Conservation (phyloP, 1,140 invertebrate genomes). For the Musca vetustissima region DNA sequence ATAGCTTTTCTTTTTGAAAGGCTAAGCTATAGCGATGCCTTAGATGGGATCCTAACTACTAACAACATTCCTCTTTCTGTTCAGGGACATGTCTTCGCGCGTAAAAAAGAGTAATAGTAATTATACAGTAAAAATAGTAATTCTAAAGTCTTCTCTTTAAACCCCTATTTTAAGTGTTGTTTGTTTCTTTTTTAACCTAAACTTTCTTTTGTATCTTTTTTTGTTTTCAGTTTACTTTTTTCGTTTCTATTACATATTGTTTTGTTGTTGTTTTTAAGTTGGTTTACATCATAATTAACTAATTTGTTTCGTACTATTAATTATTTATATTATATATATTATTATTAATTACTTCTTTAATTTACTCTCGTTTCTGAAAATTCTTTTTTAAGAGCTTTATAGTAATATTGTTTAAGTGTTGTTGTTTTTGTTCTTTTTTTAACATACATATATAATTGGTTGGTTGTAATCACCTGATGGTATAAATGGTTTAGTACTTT, state of each 20-base stretch:
- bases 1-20: not conserved
- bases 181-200: conserved; percentile 21
- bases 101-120: conserved; percentile 8
- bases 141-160: conserved; percentile 2
- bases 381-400: conserved; percentile 7
- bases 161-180: conserved; percentile 21
- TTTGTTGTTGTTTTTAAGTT: conserved; percentile 34
- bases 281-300: conserved; percentile 33
- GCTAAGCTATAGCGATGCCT: too few relatives aligned
- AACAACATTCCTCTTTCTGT: too few relatives aligned
- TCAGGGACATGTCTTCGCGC: conserved; percentile 3
- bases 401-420: conserved; percentile 32
- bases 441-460: not conserved
- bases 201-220: conserved; percentile 15
- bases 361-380: conserved; percentile 15
- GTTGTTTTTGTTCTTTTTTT: too few relatives aligned
- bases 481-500: not conserved
- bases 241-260: not conserved
- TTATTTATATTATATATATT: conserved; percentile 2
- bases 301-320: conserved; percentile 28
- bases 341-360: not conserved
- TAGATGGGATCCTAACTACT: too few relatives aligned
- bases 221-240: conserved; percentile 8
- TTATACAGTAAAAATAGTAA: not conserved
- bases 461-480: not conserved